Evolutionary conservation across 2,888 invertebrate species (phyloP).

Genomic region (Lasioglossum marginatum): DNA sequence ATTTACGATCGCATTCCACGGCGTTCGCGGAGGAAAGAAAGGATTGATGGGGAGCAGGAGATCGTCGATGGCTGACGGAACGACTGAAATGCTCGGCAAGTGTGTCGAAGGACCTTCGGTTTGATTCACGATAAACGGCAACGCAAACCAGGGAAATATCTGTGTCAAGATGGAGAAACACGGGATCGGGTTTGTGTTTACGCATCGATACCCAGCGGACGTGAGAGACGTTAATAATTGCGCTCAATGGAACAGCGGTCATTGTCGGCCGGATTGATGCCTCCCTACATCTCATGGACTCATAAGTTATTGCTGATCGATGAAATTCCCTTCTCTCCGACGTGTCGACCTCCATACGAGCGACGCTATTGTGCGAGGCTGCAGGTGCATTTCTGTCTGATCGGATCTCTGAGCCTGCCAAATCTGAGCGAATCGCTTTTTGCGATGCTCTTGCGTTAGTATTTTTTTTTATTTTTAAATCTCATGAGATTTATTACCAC

Average conservation of each 20-base stretch:
- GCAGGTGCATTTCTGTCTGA: slow-evolving; percentile 43
- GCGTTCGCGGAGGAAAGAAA: neutral
- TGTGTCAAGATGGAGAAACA: slow-evolving; percentile 57
- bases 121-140: slow-evolving; percentile 40
- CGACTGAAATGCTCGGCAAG: slow-evolving; percentile 17
- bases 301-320: slow-evolving; percentile 51
- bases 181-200: slow-evolving; percentile 31
- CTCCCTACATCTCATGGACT: slow-evolving; percentile 24
- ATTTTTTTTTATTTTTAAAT: too few species aligned
- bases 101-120: slow-evolving; percentile 45
- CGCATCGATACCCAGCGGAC: slow-evolving; percentile 6
- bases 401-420: neutral
- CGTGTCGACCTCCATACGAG: slow-evolving; percentile 37
- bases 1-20: neutral
- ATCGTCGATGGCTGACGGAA: slow-evolving; percentile 11
- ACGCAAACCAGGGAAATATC: slow-evolving; percentile 46
- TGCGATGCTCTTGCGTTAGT: neutral
- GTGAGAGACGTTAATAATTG: slow-evolving; percentile 39
- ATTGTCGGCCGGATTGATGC: slow-evolving; percentile 51
- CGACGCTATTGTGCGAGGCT: slow-evolving; percentile 35
- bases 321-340: slow-evolving; percentile 50
- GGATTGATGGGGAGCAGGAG: neutral
- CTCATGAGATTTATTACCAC: too few species aligned
- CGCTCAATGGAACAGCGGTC: slow-evolving; percentile 52
- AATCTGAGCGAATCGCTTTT: neutral